Evolutionary conservation across 1,140 invertebrate species (phyloP).

Genomic region (Teleogryllus occipitalis): DNA sequence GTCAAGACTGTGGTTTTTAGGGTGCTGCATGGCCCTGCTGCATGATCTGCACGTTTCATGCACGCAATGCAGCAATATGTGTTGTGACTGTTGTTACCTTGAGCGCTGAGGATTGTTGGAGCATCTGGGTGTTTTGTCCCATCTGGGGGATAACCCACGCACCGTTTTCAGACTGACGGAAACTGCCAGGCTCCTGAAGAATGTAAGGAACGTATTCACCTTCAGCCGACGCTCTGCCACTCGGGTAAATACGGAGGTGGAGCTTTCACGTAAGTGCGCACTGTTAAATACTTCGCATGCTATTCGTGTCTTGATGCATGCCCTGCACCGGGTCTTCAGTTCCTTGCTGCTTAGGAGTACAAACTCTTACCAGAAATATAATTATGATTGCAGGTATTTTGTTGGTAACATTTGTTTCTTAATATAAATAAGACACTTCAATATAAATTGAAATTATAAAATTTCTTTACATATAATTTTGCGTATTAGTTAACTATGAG

Average conservation of each 20-base stretch:
- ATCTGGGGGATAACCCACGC: constrained; percentile 12
- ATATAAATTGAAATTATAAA: too few species aligned
- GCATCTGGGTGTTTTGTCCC: not conserved
- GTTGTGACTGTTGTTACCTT: not conserved
- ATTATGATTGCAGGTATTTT: too few species aligned
- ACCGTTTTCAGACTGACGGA: constrained; percentile 56
- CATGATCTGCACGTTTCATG: not conserved
- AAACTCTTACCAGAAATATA: too few species aligned
- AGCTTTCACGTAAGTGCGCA: constrained; percentile 79
- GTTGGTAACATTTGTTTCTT: too few species aligned
- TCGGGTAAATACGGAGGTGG: constrained; percentile 72
- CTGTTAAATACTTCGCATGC: not conserved
- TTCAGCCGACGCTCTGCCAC: constrained; percentile 61
- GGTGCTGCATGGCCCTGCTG: too few species aligned
- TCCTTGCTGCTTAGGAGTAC: too few species aligned
- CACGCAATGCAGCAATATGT: not conserved
- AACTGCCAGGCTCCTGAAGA: constrained; percentile 87
- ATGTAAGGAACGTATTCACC: constrained; percentile 83
- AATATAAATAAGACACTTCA: too few species aligned
- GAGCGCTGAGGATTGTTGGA: not conserved
- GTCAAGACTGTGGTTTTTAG: too few species aligned
- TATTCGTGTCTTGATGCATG: not conserved
- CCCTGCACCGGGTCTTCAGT: too few species aligned
- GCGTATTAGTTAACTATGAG: too few species aligned
- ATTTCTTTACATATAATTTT: too few species aligned